A percentile compares a stretch with the other conserved stretches of the same genome.
phyloP scores from a whole-genome alignment of 2,797 vertebrate genomes.

The Cryptoprocta ferox region DNA sequence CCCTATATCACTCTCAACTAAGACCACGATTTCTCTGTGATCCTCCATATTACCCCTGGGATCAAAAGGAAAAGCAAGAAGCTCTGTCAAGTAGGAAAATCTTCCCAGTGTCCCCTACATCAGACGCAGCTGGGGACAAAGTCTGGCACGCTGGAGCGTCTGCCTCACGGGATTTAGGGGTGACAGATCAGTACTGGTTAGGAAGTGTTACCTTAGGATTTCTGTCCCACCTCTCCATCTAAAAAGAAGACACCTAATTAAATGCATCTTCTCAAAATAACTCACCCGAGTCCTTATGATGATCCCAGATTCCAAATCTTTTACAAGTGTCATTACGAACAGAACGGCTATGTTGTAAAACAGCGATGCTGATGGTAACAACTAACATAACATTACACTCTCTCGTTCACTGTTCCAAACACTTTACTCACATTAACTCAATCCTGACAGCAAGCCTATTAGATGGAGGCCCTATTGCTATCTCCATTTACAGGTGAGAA shows the following conservation, averaged over 20 bases:
- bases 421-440: not conserved
- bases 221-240: not conserved
- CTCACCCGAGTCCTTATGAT: not conserved
- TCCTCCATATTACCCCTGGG: not conserved
- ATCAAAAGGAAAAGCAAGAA: not conserved
- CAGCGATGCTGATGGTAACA: not conserved
- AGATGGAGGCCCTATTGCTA: fast-evolving
- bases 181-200: not conserved
- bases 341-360: not conserved
- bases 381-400: not conserved
- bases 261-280: not conserved
- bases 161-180: not conserved
- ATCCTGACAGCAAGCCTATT: not conserved
- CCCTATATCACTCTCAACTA: not conserved
- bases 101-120: fast-evolving
- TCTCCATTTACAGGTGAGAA: not conserved
- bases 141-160: not conserved
- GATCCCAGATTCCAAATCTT: not conserved
- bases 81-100: not conserved
- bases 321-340: not conserved
- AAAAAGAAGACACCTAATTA: not conserved
- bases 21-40: not conserved
- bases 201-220: not conserved
- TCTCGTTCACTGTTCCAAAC: not conserved
- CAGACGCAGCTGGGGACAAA: not conserved